Evolutionary conservation across 2,888 invertebrate genomes (phyloP), one percentile per base, ranked within the genome.

Genomic region (Macropis europaea): DNA sequence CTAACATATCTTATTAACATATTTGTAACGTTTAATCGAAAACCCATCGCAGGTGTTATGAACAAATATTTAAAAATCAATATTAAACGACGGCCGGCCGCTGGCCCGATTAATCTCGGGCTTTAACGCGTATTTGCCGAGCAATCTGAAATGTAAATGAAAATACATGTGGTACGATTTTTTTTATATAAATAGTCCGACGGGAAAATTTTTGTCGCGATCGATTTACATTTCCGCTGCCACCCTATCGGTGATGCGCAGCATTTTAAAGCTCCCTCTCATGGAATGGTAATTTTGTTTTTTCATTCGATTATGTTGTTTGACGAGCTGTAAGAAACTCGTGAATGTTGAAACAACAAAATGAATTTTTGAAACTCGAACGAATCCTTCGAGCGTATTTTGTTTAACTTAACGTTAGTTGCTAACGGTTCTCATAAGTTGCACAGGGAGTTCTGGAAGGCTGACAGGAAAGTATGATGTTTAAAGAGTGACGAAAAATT

Each of bases 1-100:
- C 45, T 34, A 56, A 61, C 43, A 57, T 45, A 22, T 66, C 63
- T 77, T 66, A 74, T 63, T 72, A 62, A 30, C 63, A 69, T 57
- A 63, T 63, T 48, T 42, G 63, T 53, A 52, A 62, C 54, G 40
- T 62, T 53, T 53, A 62, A 62, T 62, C 40, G 36, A 62, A 53
- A 48, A 56, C 36, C 26, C 54, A 30, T 38, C 32, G 50, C 43
- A 22, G 60, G 60, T 54, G 48, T 56, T 69, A 56, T 28, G 54
- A 34, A 40, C 69, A 68, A 68, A 71, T 52, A 69, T 71, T 68
- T 71, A 56, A 56, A 71, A 68, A 69, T 68, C 69, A 56, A 68
- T 56, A 56, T 62, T 69, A 43, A 52, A 47, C 66, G 26, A 22
- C 24, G n/a, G 17, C n/a, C n/a, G 13, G 22, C 6, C 17, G 22